phyloP scores from a whole-genome alignment of 1,140 invertebrate species.

The Mizuhopecten yessoensis region DNA sequence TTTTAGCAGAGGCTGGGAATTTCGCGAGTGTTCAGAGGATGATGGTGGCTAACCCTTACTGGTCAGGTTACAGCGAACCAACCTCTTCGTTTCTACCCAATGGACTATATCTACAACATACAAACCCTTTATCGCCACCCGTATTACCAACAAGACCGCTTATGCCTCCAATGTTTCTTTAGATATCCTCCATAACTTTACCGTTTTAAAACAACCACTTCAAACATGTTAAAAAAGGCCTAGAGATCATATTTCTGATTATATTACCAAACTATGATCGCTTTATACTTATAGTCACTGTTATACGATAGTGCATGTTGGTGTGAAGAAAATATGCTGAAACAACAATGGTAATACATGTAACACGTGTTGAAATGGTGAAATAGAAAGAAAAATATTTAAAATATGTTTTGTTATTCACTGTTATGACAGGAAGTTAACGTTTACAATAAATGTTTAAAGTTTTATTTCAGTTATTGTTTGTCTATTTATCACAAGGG shows the following conservation, averaged over 20 bases:
- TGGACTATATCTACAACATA: conserved; percentile 12
- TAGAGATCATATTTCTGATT: too few species aligned
- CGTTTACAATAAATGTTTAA: neutral
- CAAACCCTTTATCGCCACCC: neutral
- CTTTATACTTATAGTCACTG: too few species aligned
- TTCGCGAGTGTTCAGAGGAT: conserved; percentile 97
- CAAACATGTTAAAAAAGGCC: too few species aligned
- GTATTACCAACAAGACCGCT: neutral
- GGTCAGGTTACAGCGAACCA: conserved; percentile 70
- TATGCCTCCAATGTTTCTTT: neutral
- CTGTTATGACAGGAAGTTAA: neutral
- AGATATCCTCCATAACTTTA: neutral
- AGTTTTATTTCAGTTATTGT: neutral
- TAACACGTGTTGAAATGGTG: neutral
- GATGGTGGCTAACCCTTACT: conserved; percentile 89
- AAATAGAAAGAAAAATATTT: neutral
- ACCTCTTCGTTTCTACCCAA: neutral
- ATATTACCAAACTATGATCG: too few species aligned
- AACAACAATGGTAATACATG: neutral
- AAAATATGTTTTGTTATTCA: neutral
- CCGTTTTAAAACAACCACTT: too few species aligned
- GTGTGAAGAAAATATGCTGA: neutral
- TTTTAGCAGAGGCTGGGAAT: conserved; percentile 97
- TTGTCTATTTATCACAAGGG: too few species aligned
- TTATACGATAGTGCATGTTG: neutral